A percentile compares a stretch with the other conserved stretches of the same genome.
Conservation (phyloP, 2,113 vertebrate species). For the Bubo scandiacus region DNA sequence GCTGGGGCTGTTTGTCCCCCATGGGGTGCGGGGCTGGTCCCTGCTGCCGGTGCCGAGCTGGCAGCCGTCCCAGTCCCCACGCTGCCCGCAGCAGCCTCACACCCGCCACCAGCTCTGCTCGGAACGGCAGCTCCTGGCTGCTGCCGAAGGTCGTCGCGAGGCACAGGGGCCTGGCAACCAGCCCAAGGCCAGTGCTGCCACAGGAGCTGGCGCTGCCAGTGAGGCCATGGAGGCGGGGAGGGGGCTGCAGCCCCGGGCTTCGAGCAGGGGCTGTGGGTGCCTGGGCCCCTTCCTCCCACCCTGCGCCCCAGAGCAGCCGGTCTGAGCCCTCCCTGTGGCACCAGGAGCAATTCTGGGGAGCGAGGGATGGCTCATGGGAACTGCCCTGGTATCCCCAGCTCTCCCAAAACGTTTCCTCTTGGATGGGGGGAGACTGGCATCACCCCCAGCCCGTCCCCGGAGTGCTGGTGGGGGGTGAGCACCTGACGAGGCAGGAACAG, state of each 20-base stretch:
- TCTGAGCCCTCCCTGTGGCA: background rate
- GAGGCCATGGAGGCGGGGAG: fast-evolving
- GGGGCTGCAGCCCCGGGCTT: background rate
- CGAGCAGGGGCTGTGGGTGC: background rate
- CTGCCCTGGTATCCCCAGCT: fast-evolving
- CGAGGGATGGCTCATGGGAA: background rate
- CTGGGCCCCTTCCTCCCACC: too few species aligned
- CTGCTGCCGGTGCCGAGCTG: fast-evolving
- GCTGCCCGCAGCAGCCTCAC: background rate
- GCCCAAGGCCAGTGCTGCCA: background rate
- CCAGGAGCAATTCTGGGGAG: background rate
- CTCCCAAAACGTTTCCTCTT: background rate
- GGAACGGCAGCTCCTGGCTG: background rate
- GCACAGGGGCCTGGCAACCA: fast-evolving
- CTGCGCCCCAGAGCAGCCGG: fast-evolving
- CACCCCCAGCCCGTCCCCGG: background rate
- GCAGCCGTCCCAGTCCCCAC: background rate
- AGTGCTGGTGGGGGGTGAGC: background rate
- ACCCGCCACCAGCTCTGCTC: fast-evolving
- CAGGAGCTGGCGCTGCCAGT: fast-evolving
- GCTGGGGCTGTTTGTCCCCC: background rate
- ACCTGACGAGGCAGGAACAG: background rate
- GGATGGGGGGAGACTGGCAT: background rate
- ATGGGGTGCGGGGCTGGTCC: fast-evolving
- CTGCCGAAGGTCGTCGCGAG: conserved; percentile 2